Conservation (phyloP, 2,113 vertebrate genomes). For the Syngnathus scovelli region DNA sequence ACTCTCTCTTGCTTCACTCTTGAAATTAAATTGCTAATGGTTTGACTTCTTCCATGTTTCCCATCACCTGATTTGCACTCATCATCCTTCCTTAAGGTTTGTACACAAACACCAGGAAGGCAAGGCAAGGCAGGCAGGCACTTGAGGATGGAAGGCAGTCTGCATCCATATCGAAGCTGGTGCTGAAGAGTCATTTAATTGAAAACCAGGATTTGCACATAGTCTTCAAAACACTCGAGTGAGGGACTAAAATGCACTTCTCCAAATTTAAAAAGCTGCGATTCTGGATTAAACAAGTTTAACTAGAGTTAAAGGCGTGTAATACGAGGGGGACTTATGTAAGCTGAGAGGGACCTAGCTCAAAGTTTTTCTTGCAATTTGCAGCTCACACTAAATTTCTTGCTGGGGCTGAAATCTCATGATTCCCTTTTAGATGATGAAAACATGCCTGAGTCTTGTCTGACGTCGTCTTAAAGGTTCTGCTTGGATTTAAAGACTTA, state of each 20-base stretch:
- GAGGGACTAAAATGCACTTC: conserved; percentile 1
- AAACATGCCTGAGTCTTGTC: conserved; percentile 38
- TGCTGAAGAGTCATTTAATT: not conserved
- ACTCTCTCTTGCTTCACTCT: conserved; percentile 37
- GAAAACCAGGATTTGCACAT: not conserved
- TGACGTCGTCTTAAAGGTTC: conserved; percentile 34
- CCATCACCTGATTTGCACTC: conserved; percentile 14
- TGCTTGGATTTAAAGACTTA: conserved; percentile 40
- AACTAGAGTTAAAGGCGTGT: conserved; percentile 8
- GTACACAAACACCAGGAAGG: not conserved
- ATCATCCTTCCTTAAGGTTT: not conserved
- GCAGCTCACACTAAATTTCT: conserved; percentile 41
- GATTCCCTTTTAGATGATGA: conserved; percentile 45
- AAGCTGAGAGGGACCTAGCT: conserved; percentile 9
- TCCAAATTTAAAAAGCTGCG: not conserved
- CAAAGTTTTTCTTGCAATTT: conserved; percentile 4
- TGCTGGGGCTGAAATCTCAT: conserved; percentile 36
- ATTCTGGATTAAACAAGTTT: conserved; percentile 24
- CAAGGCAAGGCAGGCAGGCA: not conserved
- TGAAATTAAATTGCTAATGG: conserved; percentile 47
- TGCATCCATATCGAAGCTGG: not conserved
- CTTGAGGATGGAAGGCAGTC: not conserved
- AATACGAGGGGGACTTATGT: conserved; percentile 26
- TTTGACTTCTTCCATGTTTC: conserved; percentile 29
- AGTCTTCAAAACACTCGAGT: conserved; percentile 7